Base-by-base conservation (phyloP, 1,140 invertebrate species). In the Drosophila leontia region DNA sequence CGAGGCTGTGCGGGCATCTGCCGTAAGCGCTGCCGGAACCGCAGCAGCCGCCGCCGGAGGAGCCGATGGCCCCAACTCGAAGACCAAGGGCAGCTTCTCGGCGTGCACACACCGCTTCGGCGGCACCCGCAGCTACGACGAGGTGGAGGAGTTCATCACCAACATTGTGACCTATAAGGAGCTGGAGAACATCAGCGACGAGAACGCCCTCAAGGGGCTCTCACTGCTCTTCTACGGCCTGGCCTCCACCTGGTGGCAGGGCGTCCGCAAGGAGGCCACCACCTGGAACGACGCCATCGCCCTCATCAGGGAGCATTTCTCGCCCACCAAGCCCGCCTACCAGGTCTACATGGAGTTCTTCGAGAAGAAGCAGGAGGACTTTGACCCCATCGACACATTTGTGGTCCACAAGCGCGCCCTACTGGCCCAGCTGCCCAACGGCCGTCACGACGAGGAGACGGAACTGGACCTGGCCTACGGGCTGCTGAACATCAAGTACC, bases 171-270 rank as follows among this genome's bases (percentile, higher is more conserved):
- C 72, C 4, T 92, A 81, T 47, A 92, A 92, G 56, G 84, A 92
- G 35, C 58, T 92, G 67, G 86, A 92, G 8, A 35, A 62, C 12
- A 91, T 94, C 7, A 69, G 45, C 44, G 93, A 94, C 62, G 80
- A 87, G 44, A 93, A 93, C 60, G 93, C 93, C 7, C 57, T 93
- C 6, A 88, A 85, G 65, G 93, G 93, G 4, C 39, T 94, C 5
- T 88, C 93, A 1, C 81, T 94, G 67, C 80, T 94, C 3, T 79
- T 94, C 29, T 82, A 72, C 13, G 92, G 90, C 17, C 47, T 90
- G 7, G 93, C 93, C 7, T 93, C 93, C 3, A 93, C 90, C 5
- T 94, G 93, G 93, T 94, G 92, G 93, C 91, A 93, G 61, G 93
- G 93, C 56, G 85, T 93, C 0, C 92, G 93, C 26, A 78, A 81